Conservation (phyloP, 2,888 invertebrate genomes). For the Enoplolaimus lenunculus region DNA sequence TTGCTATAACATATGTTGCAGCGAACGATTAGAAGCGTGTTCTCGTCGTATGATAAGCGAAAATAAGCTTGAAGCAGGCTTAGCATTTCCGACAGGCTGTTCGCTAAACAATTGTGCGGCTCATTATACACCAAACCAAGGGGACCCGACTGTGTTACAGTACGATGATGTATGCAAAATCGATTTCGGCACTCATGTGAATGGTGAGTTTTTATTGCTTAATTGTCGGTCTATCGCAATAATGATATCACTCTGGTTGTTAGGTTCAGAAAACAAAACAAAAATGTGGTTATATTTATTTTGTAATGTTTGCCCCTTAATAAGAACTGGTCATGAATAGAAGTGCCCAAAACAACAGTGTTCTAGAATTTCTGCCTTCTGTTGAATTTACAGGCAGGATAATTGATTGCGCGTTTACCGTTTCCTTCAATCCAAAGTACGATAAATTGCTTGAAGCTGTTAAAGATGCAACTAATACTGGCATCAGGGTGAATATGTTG, state of each 20-base stretch:
- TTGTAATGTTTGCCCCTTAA: no score
- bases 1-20: no score
- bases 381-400: no score
- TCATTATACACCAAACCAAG: conserved; percentile 97
- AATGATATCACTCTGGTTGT: no score
- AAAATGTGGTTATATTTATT: no score
- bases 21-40: conserved; percentile 78
- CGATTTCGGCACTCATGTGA: conserved; percentile 94
- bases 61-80: conserved; percentile 75
- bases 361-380: no score
- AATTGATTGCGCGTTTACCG: conserved; percentile 95
- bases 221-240: no score
- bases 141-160: conserved; percentile 79
- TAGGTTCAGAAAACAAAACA: no score
- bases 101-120: conserved; percentile 98
- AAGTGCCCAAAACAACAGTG: no score
- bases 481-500: conserved; percentile 55
- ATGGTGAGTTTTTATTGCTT: conserved; percentile 51
- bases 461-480: conserved; percentile 93
- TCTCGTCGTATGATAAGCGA: conserved; percentile 81
- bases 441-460: conserved; percentile 86
- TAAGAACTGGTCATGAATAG: no score
- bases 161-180: conserved; percentile 97
- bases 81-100: conserved; percentile 84
- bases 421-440: conserved; percentile 89